These are phyloP conservation scores for Danionella dracula DNA, from an alignment of 2,797 vertebrate genomes.

Conservation along the genomic window DNA sequence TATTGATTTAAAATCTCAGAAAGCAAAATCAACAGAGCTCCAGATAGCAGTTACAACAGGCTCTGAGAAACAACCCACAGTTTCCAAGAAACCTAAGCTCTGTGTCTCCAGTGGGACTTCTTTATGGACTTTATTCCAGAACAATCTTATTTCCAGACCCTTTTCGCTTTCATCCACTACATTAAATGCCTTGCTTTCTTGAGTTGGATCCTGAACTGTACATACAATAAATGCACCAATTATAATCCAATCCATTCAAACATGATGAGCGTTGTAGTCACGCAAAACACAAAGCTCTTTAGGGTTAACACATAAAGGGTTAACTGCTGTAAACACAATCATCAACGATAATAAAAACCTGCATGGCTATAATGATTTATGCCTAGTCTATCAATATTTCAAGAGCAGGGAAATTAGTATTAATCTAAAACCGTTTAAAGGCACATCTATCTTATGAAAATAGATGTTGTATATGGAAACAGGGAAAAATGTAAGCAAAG, in stretches of 20 bases:
- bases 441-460: no score
- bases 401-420: no score
- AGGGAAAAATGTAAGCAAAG: no score
- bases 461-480: no score
- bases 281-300: background rate
- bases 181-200: slow-evolving; percentile 19
- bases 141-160: background rate
- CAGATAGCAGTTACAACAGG: background rate
- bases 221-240: slow-evolving; percentile 44
- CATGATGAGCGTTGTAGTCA: background rate
- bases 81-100: background rate
- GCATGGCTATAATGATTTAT: no score
- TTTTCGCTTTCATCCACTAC: slow-evolving; percentile 25
- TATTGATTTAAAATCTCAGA: no score
- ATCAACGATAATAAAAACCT: no score
- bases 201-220: slow-evolving; percentile 32
- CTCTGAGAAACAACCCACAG: background rate
- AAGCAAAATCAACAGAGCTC: background rate
- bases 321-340: no score
- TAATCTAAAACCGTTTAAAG: no score
- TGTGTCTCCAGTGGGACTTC: background rate
- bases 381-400: no score
- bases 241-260: slow-evolving; percentile 28
- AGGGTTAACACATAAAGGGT: no score
- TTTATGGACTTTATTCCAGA: slow-evolving; percentile 9